phyloP scores from a whole-genome alignment of 2,113 vertebrate genomes.

The Paedocypris sp. region DNA sequence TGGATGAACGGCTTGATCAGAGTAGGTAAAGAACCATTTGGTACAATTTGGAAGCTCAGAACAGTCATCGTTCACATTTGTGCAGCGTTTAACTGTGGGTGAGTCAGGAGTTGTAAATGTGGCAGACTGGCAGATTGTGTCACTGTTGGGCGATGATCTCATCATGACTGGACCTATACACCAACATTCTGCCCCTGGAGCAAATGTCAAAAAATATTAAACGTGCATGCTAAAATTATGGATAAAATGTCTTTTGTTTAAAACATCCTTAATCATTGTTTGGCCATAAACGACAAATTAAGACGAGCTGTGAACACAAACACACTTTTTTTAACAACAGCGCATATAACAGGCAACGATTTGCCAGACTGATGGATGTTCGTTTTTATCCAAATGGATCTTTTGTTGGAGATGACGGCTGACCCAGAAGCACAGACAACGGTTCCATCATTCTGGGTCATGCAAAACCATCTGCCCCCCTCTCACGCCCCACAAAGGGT shows the following conservation, averaged over 20 bases:
- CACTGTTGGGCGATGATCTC: slow-evolving; percentile 31
- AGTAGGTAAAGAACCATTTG: no score
- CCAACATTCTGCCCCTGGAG: background rate
- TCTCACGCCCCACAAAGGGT: slow-evolving; percentile 3
- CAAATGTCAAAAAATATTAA: background rate
- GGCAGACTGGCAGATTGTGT: slow-evolving; percentile 47
- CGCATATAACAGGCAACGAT: background rate
- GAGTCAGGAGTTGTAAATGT: slow-evolving; percentile 31
- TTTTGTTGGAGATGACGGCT: slow-evolving; percentile 17
- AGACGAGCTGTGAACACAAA: background rate
- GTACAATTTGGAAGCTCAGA: slow-evolving; percentile 7
- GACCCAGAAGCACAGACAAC: slow-evolving; percentile 8
- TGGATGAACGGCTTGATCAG: no score
- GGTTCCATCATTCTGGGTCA: slow-evolving; percentile 10
- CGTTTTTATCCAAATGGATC: slow-evolving; percentile 11
- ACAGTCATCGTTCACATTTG: slow-evolving; percentile 46
- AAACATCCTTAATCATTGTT: background rate
- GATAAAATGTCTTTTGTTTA: background rate
- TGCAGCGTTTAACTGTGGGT: slow-evolving; percentile 43
- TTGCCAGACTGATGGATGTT: slow-evolving; percentile 1
- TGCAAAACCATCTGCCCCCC: slow-evolving; percentile 13
- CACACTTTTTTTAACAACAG: slow-evolving; percentile 6
- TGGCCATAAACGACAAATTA: background rate
- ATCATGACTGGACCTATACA: slow-evolving; percentile 6
- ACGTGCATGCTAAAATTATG: background rate